Evolutionary conservation across 37 sponge, comb jelly and placozoan genomes (phyloP).

Genomic region (Ephydatia muelleri): DNA sequence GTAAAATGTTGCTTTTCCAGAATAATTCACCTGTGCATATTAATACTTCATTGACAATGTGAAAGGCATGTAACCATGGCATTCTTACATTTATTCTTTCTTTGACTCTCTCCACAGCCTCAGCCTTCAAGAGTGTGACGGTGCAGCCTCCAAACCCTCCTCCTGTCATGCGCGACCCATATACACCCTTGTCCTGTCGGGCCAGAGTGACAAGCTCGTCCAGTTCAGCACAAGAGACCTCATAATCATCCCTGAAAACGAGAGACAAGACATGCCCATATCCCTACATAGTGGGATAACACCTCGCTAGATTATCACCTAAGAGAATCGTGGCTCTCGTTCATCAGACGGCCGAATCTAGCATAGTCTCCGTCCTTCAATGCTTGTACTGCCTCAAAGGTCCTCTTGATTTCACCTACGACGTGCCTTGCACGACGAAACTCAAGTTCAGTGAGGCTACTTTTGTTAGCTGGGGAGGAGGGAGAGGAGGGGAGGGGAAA

Average conservation of each 20-base stretch:
- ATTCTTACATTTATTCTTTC: constrained; percentile 29
- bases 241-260: constrained; percentile 77
- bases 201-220: constrained; percentile 82
- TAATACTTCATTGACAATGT: neutral
- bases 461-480: too few relatives aligned
- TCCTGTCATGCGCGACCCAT: constrained; percentile 98
- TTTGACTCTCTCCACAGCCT: constrained; percentile 47
- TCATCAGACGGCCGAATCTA: constrained; percentile 92
- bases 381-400: constrained; percentile 60
- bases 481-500: neutral
- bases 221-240: constrained; percentile 93
- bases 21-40: neutral
- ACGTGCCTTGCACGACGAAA: constrained; percentile 87
- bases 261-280: neutral
- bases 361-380: constrained; percentile 60
- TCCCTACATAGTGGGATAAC: neutral
- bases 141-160: constrained; percentile 99
- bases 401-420: constrained; percentile 82
- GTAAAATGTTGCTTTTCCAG: constrained; percentile 39
- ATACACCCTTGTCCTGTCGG: constrained; percentile 69
- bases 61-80: neutral
- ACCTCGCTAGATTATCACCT: constrained; percentile 27
- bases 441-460: constrained; percentile 33
- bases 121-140: constrained; percentile 82
- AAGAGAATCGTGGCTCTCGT: constrained; percentile 89